These are phyloP conservation scores for Lithophane socia DNA, from an alignment of 2,888 invertebrate species.

Conservation along the genomic window DNA sequence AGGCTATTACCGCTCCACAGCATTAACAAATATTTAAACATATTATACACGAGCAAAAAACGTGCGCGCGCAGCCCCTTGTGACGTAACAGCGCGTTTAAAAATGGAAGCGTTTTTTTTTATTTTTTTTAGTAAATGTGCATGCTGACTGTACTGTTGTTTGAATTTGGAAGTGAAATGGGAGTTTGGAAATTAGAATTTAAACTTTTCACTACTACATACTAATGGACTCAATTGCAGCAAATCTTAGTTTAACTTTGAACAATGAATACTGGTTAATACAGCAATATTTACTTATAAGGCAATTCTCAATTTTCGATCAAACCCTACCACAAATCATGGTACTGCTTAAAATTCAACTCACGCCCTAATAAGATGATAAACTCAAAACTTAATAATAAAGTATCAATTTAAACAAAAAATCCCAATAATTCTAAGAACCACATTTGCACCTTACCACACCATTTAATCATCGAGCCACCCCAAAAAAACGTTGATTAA, in stretches of 20 bases:
- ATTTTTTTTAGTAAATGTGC: constrained; percentile 27
- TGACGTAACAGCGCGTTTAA: constrained; percentile 59
- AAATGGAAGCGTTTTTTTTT: constrained; percentile 46
- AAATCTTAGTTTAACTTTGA: background rate
- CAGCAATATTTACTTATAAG: background rate
- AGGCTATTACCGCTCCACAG: constrained; percentile 73
- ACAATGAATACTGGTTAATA: too few relatives aligned
- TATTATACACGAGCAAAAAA: constrained; percentile 74
- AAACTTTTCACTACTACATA: background rate
- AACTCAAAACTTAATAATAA: constrained; percentile 42
- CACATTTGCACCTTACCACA: constrained; percentile 67
- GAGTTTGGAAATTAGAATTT: constrained; percentile 5
- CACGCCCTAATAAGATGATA: constrained; percentile 32
- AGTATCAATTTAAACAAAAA: constrained; percentile 60
- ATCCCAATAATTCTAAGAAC: constrained; percentile 61
- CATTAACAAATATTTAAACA: constrained; percentile 87
- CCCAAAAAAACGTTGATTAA: constrained; percentile 65
- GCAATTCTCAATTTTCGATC: background rate
- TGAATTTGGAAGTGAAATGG: constrained; percentile 15
- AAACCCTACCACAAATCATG: background rate
- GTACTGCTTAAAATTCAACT: constrained; percentile 26
- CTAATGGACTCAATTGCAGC: background rate
- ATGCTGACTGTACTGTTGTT: constrained; percentile 21
- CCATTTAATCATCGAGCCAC: constrained; percentile 62
- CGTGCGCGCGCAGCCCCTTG: constrained; percentile 68